Evolutionary conservation across 2,797 vertebrate genomes (phyloP), one percentile per base, ranked within the genome.

Genomic region (Danio tinwini): DNA sequence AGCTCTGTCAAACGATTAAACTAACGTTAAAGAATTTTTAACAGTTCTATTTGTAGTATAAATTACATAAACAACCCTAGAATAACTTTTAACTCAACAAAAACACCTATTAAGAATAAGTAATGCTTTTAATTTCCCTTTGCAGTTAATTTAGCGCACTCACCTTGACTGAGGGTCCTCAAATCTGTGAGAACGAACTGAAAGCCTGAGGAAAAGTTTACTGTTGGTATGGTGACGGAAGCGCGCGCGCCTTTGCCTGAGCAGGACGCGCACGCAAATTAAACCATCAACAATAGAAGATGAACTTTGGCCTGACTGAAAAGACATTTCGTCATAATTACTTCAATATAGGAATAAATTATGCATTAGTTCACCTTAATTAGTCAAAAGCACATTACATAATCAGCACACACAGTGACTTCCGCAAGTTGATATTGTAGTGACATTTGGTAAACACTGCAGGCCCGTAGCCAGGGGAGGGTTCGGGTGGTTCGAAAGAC

Each of bases 91-190:
- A 68, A 8, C 10, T 11, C 40, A 11, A 19, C n/a, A 1, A 40
- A 40, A 68, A 59, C 11, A 21, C 21, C 19, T 7, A 50, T 59
- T 19, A 14, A 21, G 1, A n/a, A 19, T 49, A 67, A 58, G 37
- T 10, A 0, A 17, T 9, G 7, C 4, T 10, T 40, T 68, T 69
- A 50, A 16, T 16, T 40, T 42, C 68, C 83, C 74, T 42, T 61
- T 53, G 45, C 85, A 83, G 74, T 8, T 21, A 10, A 68, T 77
- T 47, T 45, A 8, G 7, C 58, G 42, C 44, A 70, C 83, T 83
- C 86, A 91, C 90, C 90, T 90, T 55, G 39, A 64, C 59, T 12
- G 53, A 69, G 21, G 11, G 8, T 19, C n/a, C 0, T 44, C 7
- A n/a, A 63, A 40, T 69, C 64, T 50, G 14, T 44, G 63, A 29